Conservation (phyloP, 2,797 vertebrate genomes). For the Denticeps clupeoides region DNA sequence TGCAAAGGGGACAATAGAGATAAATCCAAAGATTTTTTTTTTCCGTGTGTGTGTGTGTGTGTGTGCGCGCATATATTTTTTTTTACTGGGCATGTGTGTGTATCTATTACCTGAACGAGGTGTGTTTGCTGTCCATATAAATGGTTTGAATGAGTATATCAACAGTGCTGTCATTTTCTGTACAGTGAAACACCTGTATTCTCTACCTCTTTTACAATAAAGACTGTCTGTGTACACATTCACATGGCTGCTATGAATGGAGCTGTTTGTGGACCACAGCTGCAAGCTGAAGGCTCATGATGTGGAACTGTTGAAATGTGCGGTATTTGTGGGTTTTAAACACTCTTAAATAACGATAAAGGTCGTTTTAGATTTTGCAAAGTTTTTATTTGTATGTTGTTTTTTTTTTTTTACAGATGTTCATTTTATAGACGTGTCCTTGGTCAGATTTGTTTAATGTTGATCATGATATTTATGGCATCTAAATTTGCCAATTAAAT, state of each 20-base stretch:
- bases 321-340: no score
- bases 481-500: no score
- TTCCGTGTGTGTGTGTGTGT: conserved; percentile 42
- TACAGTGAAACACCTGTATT: conserved; percentile 76
- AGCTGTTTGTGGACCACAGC: no score
- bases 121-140: conserved; percentile 45
- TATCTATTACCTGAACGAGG: conserved; percentile 42
- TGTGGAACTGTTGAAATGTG: no score
- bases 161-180: conserved; percentile 69
- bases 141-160: conserved; percentile 59
- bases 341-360: no score
- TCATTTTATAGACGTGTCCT: no score
- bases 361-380: no score
- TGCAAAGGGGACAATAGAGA: conserved; percentile 62
- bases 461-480: no score
- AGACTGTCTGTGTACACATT: conserved; percentile 66
- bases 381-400: no score
- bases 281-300: no score
- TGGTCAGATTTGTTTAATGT: no score
- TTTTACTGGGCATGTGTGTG: conserved; percentile 46
- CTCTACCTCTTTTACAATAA: conserved; percentile 82
- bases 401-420: no score
- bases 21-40: conserved; percentile 69
- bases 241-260: conserved; percentile 6
- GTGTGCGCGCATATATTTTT: conserved; percentile 21